Evolutionary conservation across 2,797 vertebrate species (phyloP), one percentile per base, ranked within the genome.

Genomic region (Australoheros facetus): DNA sequence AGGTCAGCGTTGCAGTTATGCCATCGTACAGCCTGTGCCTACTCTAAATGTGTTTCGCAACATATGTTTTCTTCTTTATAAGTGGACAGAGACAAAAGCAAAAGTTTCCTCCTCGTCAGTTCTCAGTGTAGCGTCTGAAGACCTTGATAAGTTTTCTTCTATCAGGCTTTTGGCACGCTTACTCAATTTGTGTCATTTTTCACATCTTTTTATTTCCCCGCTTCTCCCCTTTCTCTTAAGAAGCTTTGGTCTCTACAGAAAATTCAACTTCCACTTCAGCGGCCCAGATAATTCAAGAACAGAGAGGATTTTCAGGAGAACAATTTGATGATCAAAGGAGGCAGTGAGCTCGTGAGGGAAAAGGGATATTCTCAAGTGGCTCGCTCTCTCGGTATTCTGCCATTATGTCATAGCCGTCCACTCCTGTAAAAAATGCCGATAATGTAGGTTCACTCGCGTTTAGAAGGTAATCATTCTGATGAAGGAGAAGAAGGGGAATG

Each of bases 281-380:
- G 77, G 90, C 87, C 88, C 88, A 91, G 92, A 93, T 94, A 92
- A 95, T 94, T 92, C 88, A 87, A 89, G 91, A 93, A 91, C 89
- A 89, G 85, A 89, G 89, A 86, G 89, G 88, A 89, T 93, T 92
- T 93, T 92, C 91, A 85, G 90, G 86, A 94, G 93, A 93, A 93
- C 93, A 93, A 93, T 94, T 94, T 94, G 90, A 93, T 94, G 93
- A 94, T 94, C 92, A 93, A 92, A 94, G 91, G 91, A 91, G 88
- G 85, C 80, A 72, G 88, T 91, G 81, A 76, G 87, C 88, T 90
- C 72, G 75, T 88, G 82, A 87, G 87, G 62, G 79, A 73, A 69
- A 83, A 83, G 76, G 81, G 87, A 89, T 89, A 89, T 89, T 91
- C 71, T 91, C 85, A 87, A 78, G 85, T 64, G 86, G 66, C 30